phyloP scores from a whole-genome alignment of 1,140 invertebrate genomes.

The Caenorhabditis latens region DNA sequence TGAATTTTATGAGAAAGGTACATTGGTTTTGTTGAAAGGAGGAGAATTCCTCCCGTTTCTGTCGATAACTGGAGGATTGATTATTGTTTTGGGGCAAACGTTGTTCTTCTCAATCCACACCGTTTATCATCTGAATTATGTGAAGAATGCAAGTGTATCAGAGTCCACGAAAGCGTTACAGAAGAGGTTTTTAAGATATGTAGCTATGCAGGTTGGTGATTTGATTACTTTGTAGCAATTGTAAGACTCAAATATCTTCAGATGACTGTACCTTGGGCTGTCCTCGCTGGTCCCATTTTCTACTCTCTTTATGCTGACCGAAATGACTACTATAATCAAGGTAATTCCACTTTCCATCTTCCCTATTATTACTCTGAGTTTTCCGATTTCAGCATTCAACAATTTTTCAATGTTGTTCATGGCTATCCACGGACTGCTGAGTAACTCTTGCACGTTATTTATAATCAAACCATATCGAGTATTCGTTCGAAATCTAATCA shows the following conservation, averaged over 20 bases:
- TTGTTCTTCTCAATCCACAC: not conserved
- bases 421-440: conserved; percentile 5
- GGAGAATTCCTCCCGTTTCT: conserved; percentile 9
- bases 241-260: not conserved
- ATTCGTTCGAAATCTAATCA: not conserved
- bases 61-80: not conserved
- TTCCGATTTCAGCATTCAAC: not conserved
- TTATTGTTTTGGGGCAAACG: not conserved
- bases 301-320: conserved; percentile 9
- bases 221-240: not conserved
- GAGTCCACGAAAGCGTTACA: conserved; percentile 12
- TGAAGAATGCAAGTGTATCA: not conserved
- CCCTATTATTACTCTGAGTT: not conserved
- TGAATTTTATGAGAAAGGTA: not conserved
- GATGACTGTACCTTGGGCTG: not conserved
- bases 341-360: not conserved
- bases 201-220: not conserved
- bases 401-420: conserved; percentile 11
- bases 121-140: conserved; percentile 8
- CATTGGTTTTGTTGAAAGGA: conserved; percentile 14
- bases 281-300: not conserved
- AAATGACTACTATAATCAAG: conserved; percentile 24
- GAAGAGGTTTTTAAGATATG: not conserved
- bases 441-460: not conserved
- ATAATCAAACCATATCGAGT: conserved; percentile 15